These are phyloP conservation scores for Poeciliopsis retropinna DNA, from an alignment of 2,113 vertebrate genomes.

Conservation along the genomic window DNA sequence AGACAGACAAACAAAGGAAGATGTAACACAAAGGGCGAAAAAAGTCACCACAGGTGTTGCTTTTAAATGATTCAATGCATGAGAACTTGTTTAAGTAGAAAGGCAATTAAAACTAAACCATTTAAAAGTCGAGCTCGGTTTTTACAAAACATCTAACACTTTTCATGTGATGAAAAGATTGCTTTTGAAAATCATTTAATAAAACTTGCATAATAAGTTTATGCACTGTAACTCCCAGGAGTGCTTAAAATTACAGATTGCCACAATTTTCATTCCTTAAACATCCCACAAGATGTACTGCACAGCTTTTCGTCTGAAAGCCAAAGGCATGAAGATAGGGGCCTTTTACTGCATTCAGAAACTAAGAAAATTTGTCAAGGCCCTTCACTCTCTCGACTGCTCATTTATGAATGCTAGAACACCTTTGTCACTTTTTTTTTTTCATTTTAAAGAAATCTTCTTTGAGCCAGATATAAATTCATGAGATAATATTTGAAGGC, in stretches of 20 bases:
- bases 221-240: background rate
- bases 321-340: slow-evolving; percentile 16
- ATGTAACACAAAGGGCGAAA: slow-evolving; percentile 30
- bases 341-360: slow-evolving; percentile 36
- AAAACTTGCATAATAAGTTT: background rate
- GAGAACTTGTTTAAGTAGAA: slow-evolving; percentile 25
- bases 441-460: slow-evolving; percentile 3
- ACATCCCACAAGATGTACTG: slow-evolving; percentile 7
- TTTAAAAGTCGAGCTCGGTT: slow-evolving; percentile 28
- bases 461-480: slow-evolving; percentile 3
- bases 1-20: slow-evolving; percentile 53
- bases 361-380: slow-evolving; percentile 45
- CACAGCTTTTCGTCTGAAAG: slow-evolving; percentile 35
- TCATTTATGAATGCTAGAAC: slow-evolving; percentile 29
- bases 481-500: slow-evolving; percentile 23
- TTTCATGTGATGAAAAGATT: background rate
- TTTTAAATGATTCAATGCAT: slow-evolving; percentile 38
- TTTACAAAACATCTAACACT: background rate
- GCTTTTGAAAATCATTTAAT: background rate
- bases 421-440: slow-evolving; percentile 43
- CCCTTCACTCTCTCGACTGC: slow-evolving; percentile 23
- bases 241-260: slow-evolving; percentile 21
- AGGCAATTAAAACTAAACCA: slow-evolving; percentile 31
- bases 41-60: slow-evolving; percentile 37
- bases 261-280: slow-evolving; percentile 24